Evolutionary conservation across 1,140 invertebrate species (phyloP), one percentile per base, ranked within the genome.

Genomic region (Alviniconcha marisindica): DNA sequence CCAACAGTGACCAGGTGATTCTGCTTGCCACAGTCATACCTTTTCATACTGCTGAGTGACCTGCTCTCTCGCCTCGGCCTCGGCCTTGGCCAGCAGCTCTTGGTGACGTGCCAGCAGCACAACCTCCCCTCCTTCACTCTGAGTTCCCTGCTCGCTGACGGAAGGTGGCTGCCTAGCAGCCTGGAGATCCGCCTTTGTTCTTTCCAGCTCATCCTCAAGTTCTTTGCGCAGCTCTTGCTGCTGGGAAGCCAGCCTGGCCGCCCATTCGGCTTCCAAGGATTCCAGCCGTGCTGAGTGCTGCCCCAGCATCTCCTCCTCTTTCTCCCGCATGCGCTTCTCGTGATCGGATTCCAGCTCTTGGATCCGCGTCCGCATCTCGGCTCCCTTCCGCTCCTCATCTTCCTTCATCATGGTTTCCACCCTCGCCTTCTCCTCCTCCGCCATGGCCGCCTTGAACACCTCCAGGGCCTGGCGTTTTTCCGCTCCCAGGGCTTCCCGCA

Each of bases 401-500:
- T 77, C 38, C 28, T 38, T 28, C 42, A n/a, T 24, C 77, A 71
- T n/a, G 15, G 31, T n/a, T 54, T 81, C 60, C 38, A 74, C 21
- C 40, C 38, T 66, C 28, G 56, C 31, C 33, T 24, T 15, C 12
- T 21, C n/a, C 15, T 84, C 48, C 40, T 73, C 36, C 38, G 40
- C 54, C 12, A 71, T 28, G 36, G 77, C 63, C 14, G 56, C 71
- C 36, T 81, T 40, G 4, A 66, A 24, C 33, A 81, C 31, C 51
- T 74, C 69, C 36, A 71, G 3, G 10, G 69, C 69, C 36, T 71
- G 69, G 18, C 5, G 89, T 87, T 85, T 89, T 80, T 95, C 96
- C 82, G 96, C 95, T 0, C 94, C 90, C 80, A 95, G 94, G 40
- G 96, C 95, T 94, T 84, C 95, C 95, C 51, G 96, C 95, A 89